A percentile compares a stretch with the other conserved stretches of the same genome.
phyloP scores from a whole-genome alignment of 2,113 vertebrate species.

The Ciconia maguari region DNA sequence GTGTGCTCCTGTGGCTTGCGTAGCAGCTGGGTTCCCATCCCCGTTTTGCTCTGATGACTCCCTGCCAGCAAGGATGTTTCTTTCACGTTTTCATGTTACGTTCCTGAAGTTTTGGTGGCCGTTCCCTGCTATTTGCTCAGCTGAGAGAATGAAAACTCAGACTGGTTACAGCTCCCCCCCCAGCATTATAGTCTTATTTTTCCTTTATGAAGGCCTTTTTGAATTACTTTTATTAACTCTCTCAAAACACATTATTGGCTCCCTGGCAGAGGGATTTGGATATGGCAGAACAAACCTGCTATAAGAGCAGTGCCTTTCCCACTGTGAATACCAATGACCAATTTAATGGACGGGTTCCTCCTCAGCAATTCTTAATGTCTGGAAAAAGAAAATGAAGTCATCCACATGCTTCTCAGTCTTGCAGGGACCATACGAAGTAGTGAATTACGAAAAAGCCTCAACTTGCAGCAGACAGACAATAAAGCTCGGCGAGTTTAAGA shows the following conservation, averaged over 20 bases:
- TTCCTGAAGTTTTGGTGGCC: neutral
- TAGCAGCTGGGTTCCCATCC: neutral
- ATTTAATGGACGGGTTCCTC: neutral
- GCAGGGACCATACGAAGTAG: neutral
- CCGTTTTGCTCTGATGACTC: neutral
- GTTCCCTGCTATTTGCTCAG: neutral
- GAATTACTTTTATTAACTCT: conserved; percentile 20
- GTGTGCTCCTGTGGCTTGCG: neutral
- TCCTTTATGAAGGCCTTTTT: neutral
- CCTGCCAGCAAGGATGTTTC: accelerated
- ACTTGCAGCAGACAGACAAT: neutral
- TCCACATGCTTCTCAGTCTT: neutral
- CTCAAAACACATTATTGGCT: neutral
- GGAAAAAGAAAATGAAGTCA: neutral
- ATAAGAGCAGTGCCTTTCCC: neutral
- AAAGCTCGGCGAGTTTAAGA: neutral
- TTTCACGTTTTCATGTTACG: accelerated
- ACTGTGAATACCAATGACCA: neutral
- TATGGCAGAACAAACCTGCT: neutral
- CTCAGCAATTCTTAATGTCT: neutral
- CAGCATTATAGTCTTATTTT: neutral
- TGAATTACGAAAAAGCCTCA: neutral
- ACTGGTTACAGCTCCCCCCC: neutral
- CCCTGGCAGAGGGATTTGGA: neutral
- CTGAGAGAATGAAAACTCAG: neutral